Conservation (phyloP, 1,140 invertebrate species). For the Neodiprion lecontei region DNA sequence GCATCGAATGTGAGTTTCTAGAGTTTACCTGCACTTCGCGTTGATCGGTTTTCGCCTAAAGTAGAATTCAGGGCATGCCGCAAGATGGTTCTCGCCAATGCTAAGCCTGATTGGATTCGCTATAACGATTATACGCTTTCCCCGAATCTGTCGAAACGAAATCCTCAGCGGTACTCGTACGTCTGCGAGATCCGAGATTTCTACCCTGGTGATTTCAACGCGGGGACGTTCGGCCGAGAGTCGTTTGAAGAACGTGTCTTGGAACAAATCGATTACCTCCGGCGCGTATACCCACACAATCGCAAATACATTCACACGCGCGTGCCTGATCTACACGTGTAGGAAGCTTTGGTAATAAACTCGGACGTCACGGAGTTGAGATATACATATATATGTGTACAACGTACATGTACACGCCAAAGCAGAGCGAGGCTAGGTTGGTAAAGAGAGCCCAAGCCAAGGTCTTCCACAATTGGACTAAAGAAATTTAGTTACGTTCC, state of each 20-base stretch:
- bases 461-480: not conserved
- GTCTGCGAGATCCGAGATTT: not conserved
- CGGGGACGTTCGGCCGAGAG: too few relatives aligned
- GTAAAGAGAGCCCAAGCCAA: not conserved
- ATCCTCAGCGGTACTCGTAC: not conserved
- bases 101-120: not conserved
- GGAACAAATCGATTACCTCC: constrained; percentile 1
- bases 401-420: not conserved
- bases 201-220: not conserved
- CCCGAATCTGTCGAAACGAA: not conserved
- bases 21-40: not conserved
- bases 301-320: not conserved
- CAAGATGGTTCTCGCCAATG: not conserved
- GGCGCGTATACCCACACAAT: not conserved
- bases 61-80: not conserved
- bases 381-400: not conserved
- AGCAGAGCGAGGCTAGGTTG: not conserved
- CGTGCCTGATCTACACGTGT: not conserved
- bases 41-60: not conserved
- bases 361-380: not conserved
- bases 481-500: not conserved
- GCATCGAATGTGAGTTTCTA: too few relatives aligned
- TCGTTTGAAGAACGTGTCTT: not conserved
- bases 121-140: not conserved
- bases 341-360: not conserved